These are phyloP conservation scores for Corythornis leucogaster DNA, from an alignment of 2,797 vertebrate genomes.

Conservation along the genomic window DNA sequence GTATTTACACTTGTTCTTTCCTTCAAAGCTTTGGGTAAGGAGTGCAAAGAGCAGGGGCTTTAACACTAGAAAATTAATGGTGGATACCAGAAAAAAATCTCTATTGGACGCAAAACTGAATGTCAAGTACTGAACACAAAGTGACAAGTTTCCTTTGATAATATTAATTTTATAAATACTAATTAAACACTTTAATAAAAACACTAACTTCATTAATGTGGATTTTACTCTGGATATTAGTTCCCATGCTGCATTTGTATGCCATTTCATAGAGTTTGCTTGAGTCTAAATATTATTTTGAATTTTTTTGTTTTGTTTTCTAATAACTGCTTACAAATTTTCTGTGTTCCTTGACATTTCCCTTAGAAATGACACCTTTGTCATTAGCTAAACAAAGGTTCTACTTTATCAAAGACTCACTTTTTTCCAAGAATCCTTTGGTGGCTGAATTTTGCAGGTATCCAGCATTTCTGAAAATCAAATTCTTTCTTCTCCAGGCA, in stretches of 20 bases:
- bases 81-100: not conserved
- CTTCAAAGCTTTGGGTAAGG: not conserved
- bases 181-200: not conserved
- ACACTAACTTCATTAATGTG: not conserved
- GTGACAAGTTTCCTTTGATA: not conserved
- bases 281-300: not conserved
- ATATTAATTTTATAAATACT: not conserved
- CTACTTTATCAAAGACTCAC: not conserved
- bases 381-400: not conserved
- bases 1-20: not conserved
- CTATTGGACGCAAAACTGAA: not conserved
- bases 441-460: not conserved
- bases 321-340: not conserved
- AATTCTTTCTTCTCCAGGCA: constrained; percentile 38
- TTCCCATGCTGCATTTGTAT: not conserved
- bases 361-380: not conserved
- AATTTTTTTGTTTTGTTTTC: not conserved
- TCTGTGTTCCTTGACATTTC: not conserved
- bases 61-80: not conserved
- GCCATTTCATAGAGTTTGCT: not conserved
- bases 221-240: not conserved
- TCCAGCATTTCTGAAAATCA: constrained; percentile 14
- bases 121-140: not conserved
- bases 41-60: not conserved
- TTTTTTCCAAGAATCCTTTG: not conserved